Evolutionary conservation across 1,140 invertebrate genomes (phyloP), one percentile per base, ranked within the genome.

Genomic region (Ceratina japonica): DNA sequence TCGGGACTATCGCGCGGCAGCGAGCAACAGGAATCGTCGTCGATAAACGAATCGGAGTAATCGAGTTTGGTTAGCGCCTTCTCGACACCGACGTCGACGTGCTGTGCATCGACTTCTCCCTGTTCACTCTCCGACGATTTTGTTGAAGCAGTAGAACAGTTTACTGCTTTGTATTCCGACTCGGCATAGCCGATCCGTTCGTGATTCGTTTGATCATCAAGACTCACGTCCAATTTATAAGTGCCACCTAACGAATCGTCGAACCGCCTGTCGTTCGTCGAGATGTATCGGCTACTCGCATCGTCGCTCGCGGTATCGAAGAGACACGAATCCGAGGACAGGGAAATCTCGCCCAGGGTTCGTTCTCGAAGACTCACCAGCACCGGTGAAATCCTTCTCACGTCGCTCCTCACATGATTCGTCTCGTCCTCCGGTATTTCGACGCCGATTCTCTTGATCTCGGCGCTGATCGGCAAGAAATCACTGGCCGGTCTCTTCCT

Each of bases 281-380:
- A 49, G 15, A 61, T 20, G 8, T 37, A 18, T 5, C 61, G 82
- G 7, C n/a, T n/a, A 1, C 59, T 65, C 0, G 16, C 12, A 3
- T 82, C 73, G 10, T 78, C 66, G 12, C 10, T 44, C 37, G 37
- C 5, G 37, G 5, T 44, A 44, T 64, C 74, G 73, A 86, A 80
- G 15, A 80, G 52, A 5, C 87, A 84, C 13, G 85, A 88, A 15
- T 90, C 87, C 20, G 90, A 85, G 0, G 89, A 91, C 7, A 93
- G 74, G 0, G 90, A 92, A 18, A 93, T 91, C 52, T 93, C 92
- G 37, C 90, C 91, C 0, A 93, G 75, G 0, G 92, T 93, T 1
- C 91, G 86, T 61, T 93, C 92, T 0, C 89, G 86, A 4, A 89
- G 87, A 27, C 91, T 91, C 15, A 93, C 91, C 69, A 91, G 75